These are phyloP conservation scores for Euwallacea fornicatus DNA, from an alignment of 1,140 invertebrate species.

Conservation along the genomic window DNA sequence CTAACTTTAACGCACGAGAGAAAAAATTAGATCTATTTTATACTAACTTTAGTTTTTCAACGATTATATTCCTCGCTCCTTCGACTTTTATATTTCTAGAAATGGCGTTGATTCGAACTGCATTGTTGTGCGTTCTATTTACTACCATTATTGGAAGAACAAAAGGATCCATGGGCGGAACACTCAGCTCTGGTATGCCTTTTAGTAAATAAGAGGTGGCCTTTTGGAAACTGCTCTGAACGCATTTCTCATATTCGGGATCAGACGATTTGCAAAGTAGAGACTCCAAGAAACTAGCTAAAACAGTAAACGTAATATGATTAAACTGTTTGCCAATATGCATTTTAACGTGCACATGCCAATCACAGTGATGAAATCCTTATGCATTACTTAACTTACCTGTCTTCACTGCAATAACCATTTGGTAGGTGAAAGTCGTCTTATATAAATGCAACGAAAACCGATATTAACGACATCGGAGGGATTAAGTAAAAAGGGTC, in stretches of 20 bases:
- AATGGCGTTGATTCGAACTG: slow-evolving; percentile 66
- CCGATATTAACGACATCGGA: too few species aligned
- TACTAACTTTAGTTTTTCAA: slow-evolving; percentile 66
- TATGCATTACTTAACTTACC: too few species aligned
- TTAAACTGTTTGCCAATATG: too few species aligned
- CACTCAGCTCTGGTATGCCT: slow-evolving; percentile 65
- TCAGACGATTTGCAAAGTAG: slow-evolving; percentile 61
- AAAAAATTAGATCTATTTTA: background rate
- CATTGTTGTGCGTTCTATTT: slow-evolving; percentile 64
- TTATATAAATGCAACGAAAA: too few species aligned
- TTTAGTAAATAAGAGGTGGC: slow-evolving; percentile 61
- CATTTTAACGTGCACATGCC: too few species aligned
- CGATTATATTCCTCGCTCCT: slow-evolving; percentile 62
- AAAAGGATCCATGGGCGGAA: slow-evolving; percentile 68
- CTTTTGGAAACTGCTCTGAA: slow-evolving; percentile 60
- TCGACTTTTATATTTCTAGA: slow-evolving; percentile 65
- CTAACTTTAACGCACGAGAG: background rate
- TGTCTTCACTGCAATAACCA: too few species aligned
- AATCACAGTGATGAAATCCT: too few species aligned
- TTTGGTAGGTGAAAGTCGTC: too few species aligned
- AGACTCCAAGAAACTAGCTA: slow-evolving; percentile 60
- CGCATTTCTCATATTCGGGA: slow-evolving; percentile 62
- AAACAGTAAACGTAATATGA: too few species aligned
- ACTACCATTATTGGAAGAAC: slow-evolving; percentile 63
- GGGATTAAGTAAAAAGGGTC: too few species aligned